These are phyloP conservation scores for Clarias fuscus DNA, from an alignment of 2,797 vertebrate genomes.

Conservation along the genomic window DNA sequence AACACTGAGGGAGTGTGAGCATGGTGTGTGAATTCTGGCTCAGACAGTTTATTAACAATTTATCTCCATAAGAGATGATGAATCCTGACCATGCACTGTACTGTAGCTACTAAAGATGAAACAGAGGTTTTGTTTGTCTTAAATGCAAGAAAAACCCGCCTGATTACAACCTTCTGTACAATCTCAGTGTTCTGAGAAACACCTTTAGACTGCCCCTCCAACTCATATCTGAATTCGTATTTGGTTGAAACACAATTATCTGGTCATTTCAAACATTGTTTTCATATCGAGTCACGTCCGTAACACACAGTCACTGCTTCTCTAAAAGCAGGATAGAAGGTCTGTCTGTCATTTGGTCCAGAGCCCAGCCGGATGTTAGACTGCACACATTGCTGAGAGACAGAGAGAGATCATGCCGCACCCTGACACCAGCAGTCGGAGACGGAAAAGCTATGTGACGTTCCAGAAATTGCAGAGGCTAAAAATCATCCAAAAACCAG, in stretches of 20 bases:
- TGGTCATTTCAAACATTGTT: not conserved
- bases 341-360: not conserved
- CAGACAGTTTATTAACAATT: not conserved
- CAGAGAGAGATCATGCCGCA: not conserved
- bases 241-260: too few relatives aligned
- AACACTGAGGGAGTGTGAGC: not conserved
- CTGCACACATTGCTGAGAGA: not conserved
- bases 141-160: too few relatives aligned
- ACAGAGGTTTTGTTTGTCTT: not conserved
- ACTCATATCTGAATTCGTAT: too few relatives aligned
- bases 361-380: too few relatives aligned
- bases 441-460: not conserved
- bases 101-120: not conserved
- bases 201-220: too few relatives aligned
- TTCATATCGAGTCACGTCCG: not conserved
- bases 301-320: not conserved
- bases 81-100: not conserved
- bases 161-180: too few relatives aligned
- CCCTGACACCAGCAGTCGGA: not conserved
- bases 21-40: not conserved
- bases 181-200: too few relatives aligned
- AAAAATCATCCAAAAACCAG: too few relatives aligned
- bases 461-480: not conserved
- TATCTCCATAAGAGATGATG: not conserved
- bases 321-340: not conserved